Evolutionary conservation across 1,140 invertebrate species (phyloP), one percentile per base, ranked within the genome.

Genomic region (Scylla paramamosain): DNA sequence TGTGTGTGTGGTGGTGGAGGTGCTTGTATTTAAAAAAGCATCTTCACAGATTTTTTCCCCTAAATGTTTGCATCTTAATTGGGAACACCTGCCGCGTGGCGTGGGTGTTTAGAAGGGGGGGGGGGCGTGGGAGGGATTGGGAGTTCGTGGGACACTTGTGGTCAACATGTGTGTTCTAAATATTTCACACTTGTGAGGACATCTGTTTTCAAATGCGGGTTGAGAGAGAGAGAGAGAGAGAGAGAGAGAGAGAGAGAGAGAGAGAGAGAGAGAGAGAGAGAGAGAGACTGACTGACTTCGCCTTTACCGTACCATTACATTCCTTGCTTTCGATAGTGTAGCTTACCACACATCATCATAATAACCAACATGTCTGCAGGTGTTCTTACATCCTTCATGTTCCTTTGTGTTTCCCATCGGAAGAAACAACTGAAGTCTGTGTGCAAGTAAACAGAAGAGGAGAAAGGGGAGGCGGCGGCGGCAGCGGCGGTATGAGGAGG

Each of bases 161-260:
- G 20, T 77, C 20, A 77, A 77, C 67, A 77, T 25, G 7, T 77
- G n/a, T 20, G 67, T 8, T 77, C 20, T 77, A 77, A 77, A 77
- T 77, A 77, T 77, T 77, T 77, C 10, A 77, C 67, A 77, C 67
- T 77, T 77, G 67, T 77, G 67, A 77, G 20, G n/a, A 77, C 67
- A 77, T 77, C 20, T 77, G n/a, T 89, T 89, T 46, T 89, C 48
- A 46, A 89, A 20, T 4, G 6, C 4, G 16, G 32, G 14, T 12
- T 16, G 39, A 46, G 39, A 46, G 12, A 28, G 87, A 77, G 67
- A 77, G 67, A 77, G 67, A 77, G 67, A 77, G 67, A 77, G 67
- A 77, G 67, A 77, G 25, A 77, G 25, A 59, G 52, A 77, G 67
- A 77, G 67, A 77, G 67, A 77, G 67, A 77, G 25, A 77, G 25